Conservation (phyloP, 1,140 invertebrate species). For the Cherax destructor region DNA sequence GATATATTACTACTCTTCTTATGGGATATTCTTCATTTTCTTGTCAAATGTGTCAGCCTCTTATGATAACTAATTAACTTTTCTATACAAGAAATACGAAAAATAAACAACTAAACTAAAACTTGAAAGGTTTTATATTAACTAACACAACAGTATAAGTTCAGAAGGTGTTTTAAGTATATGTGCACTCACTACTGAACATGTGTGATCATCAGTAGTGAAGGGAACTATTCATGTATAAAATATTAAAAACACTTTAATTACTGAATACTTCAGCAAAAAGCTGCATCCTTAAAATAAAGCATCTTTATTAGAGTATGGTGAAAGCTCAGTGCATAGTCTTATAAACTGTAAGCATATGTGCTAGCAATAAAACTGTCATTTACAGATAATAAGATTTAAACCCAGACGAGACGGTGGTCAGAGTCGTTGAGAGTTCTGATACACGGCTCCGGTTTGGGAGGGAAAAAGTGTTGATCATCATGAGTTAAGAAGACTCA, state of each 20-base stretch:
- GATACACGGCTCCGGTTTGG: constrained; percentile 20
- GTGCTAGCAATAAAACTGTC: neutral
- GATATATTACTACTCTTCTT: too few species aligned
- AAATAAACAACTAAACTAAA: too few species aligned
- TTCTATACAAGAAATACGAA: too few species aligned
- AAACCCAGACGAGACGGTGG: constrained; percentile 58
- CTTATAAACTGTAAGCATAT: neutral
- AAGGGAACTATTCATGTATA: neutral
- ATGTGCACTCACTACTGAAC: neutral
- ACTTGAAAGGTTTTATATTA: too few species aligned
- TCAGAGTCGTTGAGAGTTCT: constrained; percentile 53
- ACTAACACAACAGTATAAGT: neutral
- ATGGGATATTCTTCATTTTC: too few species aligned
- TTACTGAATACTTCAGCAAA: neutral
- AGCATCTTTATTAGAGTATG: neutral
- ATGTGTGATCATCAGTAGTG: neutral
- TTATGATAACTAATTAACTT: too few species aligned
- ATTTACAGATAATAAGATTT: neutral
- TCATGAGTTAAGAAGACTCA: constrained; percentile 31
- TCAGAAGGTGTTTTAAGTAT: neutral
- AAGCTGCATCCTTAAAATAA: neutral
- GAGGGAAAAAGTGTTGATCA: constrained; percentile 36
- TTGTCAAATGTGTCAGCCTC: too few species aligned
- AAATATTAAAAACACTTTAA: neutral
- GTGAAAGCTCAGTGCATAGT: neutral